Evolutionary conservation across 2,113 vertebrate genomes (phyloP).

Genomic region (Phrynosoma blainvillii): DNA sequence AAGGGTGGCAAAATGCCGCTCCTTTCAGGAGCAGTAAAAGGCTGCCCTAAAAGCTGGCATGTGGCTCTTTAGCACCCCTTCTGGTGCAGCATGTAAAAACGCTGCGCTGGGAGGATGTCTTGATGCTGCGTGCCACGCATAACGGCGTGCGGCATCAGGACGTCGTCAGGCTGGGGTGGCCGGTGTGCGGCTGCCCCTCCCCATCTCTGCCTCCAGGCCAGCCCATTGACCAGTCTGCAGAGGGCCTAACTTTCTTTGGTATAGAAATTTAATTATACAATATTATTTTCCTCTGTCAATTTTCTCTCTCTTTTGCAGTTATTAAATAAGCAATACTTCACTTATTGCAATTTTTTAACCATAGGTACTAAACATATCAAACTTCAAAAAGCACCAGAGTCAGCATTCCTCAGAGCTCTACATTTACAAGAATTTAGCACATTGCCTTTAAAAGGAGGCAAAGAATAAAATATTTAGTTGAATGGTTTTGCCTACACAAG

Average conservation of each 20-base stretch:
- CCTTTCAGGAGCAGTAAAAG: too few relatives aligned
- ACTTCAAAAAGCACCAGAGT: neutral
- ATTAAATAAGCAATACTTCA: slow-evolving; percentile 21
- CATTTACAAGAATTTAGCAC: slow-evolving; percentile 25
- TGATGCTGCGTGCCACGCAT: too few relatives aligned
- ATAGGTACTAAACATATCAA: neutral
- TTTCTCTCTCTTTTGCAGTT: neutral
- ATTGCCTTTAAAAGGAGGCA: slow-evolving; percentile 35
- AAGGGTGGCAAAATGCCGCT: too few relatives aligned
- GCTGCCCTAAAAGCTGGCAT: too few relatives aligned
- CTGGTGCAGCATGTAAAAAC: too few relatives aligned
- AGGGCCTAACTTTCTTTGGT: neutral
- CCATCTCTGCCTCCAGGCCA: too few relatives aligned
- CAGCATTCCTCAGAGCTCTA: slow-evolving; percentile 10
- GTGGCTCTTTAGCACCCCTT: too few relatives aligned
- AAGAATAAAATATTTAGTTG: slow-evolving; percentile 32
- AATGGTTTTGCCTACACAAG: slow-evolving; percentile 5
- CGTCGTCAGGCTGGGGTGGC: too few relatives aligned
- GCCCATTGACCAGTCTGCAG: too few relatives aligned
- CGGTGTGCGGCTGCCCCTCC: too few relatives aligned
- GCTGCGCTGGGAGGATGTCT: too few relatives aligned
- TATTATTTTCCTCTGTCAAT: neutral
- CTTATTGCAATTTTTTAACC: slow-evolving; percentile 15
- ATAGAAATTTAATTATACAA: neutral
- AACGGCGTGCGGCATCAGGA: too few relatives aligned